phyloP scores from a whole-genome alignment of 2,888 invertebrate genomes.

The Athalia circularis region DNA sequence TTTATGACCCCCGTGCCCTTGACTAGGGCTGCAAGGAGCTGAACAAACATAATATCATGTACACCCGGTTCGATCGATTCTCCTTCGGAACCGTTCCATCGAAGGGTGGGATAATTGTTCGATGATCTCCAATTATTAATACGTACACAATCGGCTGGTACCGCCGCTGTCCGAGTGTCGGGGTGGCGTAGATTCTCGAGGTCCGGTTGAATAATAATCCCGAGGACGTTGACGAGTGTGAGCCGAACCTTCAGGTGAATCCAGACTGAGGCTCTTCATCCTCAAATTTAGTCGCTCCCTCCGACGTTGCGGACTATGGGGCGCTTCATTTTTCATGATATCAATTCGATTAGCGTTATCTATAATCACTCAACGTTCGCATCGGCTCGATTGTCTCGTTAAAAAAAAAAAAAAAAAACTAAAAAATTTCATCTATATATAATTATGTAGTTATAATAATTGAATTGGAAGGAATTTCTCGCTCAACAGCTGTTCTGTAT shows the following conservation, averaged over 20 bases:
- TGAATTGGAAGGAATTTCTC: not conserved
- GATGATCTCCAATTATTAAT: too few species aligned
- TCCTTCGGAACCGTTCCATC: too few species aligned
- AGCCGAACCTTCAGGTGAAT: constrained; percentile 95
- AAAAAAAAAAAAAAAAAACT: not conserved
- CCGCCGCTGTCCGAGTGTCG: constrained; percentile 71
- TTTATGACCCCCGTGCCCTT: constrained; percentile 79
- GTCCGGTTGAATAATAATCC: constrained; percentile 68
- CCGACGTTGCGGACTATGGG: constrained; percentile 90
- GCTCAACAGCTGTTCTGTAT: too few species aligned
- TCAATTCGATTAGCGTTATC: constrained; percentile 49
- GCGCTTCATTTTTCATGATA: constrained; percentile 80
- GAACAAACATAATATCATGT: constrained; percentile 58
- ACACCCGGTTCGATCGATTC: not conserved
- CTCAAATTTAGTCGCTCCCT: constrained; percentile 96
- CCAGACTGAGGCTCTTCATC: constrained; percentile 98
- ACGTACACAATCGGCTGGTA: constrained; percentile 71
- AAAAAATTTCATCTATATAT: not conserved
- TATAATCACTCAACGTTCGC: constrained; percentile 54
- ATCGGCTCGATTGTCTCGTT: constrained; percentile 57
- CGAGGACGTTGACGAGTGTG: constrained; percentile 85
- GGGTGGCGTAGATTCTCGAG: constrained; percentile 69
- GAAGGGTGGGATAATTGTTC: too few species aligned
- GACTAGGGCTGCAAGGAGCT: constrained; percentile 95
- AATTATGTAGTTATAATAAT: not conserved